These are phyloP conservation scores for Diaphora mendica DNA, from an alignment of 2,888 invertebrate species.

Conservation along the genomic window DNA sequence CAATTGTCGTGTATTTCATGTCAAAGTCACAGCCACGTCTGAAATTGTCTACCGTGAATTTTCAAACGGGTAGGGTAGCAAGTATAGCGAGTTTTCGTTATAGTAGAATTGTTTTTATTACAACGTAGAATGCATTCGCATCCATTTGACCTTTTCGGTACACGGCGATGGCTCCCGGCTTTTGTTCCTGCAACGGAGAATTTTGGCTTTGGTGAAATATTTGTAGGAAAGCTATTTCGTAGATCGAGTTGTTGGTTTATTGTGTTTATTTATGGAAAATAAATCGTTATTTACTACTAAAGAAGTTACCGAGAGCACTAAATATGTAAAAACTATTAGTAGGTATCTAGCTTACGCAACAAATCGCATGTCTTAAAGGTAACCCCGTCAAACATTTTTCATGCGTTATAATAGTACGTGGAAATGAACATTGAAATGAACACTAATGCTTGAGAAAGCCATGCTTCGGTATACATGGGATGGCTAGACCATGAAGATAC, in stretches of 20 bases:
- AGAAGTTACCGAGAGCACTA: not conserved
- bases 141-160: slow-evolving; percentile 30
- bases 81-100: slow-evolving; percentile 51
- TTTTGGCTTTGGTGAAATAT: slow-evolving; percentile 14
- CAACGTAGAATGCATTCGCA: slow-evolving; percentile 46
- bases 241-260: slow-evolving; percentile 1
- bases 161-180: slow-evolving; percentile 10
- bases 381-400: too few species aligned
- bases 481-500: not conserved
- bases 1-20: not conserved
- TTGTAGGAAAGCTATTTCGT: slow-evolving; percentile 9
- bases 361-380: too few species aligned
- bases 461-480: too few species aligned
- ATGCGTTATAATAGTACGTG: not conserved
- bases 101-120: slow-evolving; percentile 50
- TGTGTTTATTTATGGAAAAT: not conserved
- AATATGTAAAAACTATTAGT: not conserved
- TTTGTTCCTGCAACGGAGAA: slow-evolving; percentile 9
- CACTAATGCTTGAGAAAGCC: not conserved
- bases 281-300: not conserved
- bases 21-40: not conserved
- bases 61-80: slow-evolving; percentile 5
- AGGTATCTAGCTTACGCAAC: too few species aligned
- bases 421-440: not conserved
- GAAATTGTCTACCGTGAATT: slow-evolving; percentile 24